Base-by-base conservation (phyloP, 2,113 vertebrate species). In the Zosterops borbonicus region DNA sequence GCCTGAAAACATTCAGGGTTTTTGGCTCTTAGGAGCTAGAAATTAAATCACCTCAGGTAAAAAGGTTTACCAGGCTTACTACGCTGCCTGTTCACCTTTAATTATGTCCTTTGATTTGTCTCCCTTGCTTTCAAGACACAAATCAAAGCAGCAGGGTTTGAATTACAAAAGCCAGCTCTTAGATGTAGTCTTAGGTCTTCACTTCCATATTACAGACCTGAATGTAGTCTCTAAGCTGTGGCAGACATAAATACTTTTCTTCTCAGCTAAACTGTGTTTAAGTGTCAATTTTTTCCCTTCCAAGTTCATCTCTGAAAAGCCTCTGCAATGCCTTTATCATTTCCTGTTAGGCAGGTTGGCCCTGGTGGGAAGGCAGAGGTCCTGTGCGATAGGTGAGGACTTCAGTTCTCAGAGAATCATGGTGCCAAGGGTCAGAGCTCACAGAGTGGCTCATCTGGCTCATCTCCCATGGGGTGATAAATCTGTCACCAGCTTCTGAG, bases 121-220 rank as follows among this genome's bases (percentile, higher is more conserved):
- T 35, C 71, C 31, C 0, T 0, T 59, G 56, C 73, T 95, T 88
- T 86, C 68, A 92, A 67, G 60, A 74, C n/a, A 83, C 31, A 50
- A 75, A 88, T 86, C 67, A 93, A 92, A 95, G 65, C 37, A 47
- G 39, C 59, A 83, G 46, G 12, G 39, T 70, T 83, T 92, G 64
- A 93, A 93, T 70, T 89, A 82, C 52, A 52, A 52, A 89, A 68
- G 33, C 19, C 37, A 63, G 16, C 24, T 70, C 33, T 60, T 25
- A 63, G 22, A 63, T 41, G 44, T 39, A 9, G 19, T 75, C 82
- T 49, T 79, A 49, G 17, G n/a, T 64, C 60, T 91, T 59, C 35
- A 37, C 33, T 84, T 62, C 33, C 29, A 60, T 3, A 2, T 58
- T 67, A 78, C 20, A 50, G 67, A 83, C 28, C 28, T 53, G 31